These are phyloP conservation scores for Pseudopipra pipra DNA, from an alignment of 2,113 vertebrate species.

Conservation along the genomic window DNA sequence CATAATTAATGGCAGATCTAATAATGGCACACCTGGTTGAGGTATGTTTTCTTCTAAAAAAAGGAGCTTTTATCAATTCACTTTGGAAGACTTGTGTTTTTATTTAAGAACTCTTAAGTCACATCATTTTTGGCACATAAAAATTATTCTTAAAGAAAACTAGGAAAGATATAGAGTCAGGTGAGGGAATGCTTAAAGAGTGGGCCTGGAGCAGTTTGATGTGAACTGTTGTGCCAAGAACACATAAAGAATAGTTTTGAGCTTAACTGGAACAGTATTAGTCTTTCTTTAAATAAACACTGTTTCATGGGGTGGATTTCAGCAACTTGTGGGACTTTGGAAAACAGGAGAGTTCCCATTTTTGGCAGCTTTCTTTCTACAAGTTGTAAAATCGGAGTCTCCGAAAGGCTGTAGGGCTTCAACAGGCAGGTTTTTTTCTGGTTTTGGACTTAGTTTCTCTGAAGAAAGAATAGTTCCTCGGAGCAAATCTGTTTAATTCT, in stretches of 20 bases:
- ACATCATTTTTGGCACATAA: neutral
- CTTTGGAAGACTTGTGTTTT: neutral
- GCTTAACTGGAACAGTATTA: neutral
- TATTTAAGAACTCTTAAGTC: neutral
- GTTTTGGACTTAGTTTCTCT: neutral
- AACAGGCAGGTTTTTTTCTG: rapidly evolving
- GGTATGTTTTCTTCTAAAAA: neutral
- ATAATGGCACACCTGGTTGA: neutral
- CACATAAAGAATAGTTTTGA: neutral
- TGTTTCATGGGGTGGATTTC: neutral
- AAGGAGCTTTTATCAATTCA: neutral
- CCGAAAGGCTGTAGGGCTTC: rapidly evolving
- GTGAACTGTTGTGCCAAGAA: neutral
- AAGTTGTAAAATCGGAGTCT: neutral
- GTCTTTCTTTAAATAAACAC: neutral
- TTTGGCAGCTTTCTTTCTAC: neutral
- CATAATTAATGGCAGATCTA: conserved; percentile 34
- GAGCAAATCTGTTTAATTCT: neutral
- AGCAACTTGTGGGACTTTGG: neutral
- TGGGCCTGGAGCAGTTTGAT: neutral
- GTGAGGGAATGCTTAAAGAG: neutral
- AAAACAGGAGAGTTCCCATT: neutral
- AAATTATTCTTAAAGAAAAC: neutral
- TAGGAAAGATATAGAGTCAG: neutral
- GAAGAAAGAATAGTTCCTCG: neutral